Evolutionary conservation across 2,888 invertebrate species (phyloP).

Genomic region (Monoplex corrugatus): DNA sequence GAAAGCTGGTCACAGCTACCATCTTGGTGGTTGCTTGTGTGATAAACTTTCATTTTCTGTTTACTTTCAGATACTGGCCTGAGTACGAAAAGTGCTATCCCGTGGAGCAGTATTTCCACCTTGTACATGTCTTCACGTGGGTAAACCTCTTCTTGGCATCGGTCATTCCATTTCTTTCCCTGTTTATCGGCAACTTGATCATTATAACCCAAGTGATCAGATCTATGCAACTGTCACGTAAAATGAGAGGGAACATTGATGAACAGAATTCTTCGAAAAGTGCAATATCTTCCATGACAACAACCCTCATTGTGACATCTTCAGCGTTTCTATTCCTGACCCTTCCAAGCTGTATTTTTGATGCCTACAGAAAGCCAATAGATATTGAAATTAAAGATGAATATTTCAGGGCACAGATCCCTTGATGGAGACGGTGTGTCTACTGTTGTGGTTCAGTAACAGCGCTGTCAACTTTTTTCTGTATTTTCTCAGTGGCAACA

Average conservation of each 20-base stretch:
- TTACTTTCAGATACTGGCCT: no score
- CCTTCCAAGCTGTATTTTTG: not conserved
- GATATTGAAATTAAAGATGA: not conserved
- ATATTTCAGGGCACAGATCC: no score
- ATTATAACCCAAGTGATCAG: not conserved
- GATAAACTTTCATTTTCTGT: no score
- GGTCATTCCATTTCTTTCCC: not conserved
- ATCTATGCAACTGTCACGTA: not conserved
- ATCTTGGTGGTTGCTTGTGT: no score
- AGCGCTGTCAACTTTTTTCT: constrained; percentile 20
- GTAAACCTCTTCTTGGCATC: not conserved
- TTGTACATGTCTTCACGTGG: not conserved
- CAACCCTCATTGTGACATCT: not conserved
- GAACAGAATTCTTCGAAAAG: no score
- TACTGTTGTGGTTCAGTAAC: not conserved
- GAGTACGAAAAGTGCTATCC: not conserved
- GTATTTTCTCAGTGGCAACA: not conserved
- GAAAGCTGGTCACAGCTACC: no score
- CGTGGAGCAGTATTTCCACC: not conserved
- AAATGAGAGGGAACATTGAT: not conserved
- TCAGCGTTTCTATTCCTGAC: not conserved
- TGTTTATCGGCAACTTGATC: not conserved
- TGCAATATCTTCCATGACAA: constrained; percentile 23
- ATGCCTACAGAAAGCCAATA: not conserved
- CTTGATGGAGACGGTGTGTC: not conserved